Evolutionary conservation across 2,888 invertebrate species (phyloP), one percentile per base, ranked within the genome.

Genomic region (Taphrorychus bicolor): DNA sequence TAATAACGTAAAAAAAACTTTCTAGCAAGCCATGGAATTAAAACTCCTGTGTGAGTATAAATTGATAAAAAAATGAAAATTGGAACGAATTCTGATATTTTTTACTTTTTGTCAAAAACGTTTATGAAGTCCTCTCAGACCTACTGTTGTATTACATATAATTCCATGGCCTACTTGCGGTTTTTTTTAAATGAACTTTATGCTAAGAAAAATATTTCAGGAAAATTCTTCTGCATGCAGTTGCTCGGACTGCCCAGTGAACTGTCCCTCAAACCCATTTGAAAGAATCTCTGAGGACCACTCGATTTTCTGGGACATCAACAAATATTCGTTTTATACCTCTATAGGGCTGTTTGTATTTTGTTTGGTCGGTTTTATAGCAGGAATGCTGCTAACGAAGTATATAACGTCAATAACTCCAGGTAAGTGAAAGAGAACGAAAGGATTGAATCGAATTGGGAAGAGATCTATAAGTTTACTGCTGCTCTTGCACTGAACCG

Each of bases 171-270:
- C n/a, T n/a, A n/a, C n/a, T n/a, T n/a, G n/a, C n/a, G n/a, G n/a
- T n/a, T n/a, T n/a, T n/a, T n/a, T n/a, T n/a, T n/a, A n/a, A n/a
- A n/a, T n/a, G n/a, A n/a, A n/a, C n/a, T n/a, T n/a, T n/a, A n/a
- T n/a, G n/a, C n/a, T n/a, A n/a, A n/a, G n/a, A n/a, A n/a, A 17
- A 7, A 19, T 48, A 48, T 48, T 60, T 16, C 14, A 84, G 83
- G 80, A 84, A 40, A 83, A 82, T 11, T 85, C 87, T 0, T 80
- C 83, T 14, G 84, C 89, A 0, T 95, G 94, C 79, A 90, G 92
- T 74, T 95, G 94, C 79, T 86, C 92, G 32, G 94, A 94, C 77
- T 94, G 93, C 76, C 76, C 83, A 0, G 77, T 78, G 1, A 86
- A 87, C 2, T 95, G 94, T 76, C 86, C 88, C 0, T 62, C 81